These are phyloP conservation scores for Lepidostoma basale DNA, from an alignment of 1,140 invertebrate species.

Conservation along the genomic window DNA sequence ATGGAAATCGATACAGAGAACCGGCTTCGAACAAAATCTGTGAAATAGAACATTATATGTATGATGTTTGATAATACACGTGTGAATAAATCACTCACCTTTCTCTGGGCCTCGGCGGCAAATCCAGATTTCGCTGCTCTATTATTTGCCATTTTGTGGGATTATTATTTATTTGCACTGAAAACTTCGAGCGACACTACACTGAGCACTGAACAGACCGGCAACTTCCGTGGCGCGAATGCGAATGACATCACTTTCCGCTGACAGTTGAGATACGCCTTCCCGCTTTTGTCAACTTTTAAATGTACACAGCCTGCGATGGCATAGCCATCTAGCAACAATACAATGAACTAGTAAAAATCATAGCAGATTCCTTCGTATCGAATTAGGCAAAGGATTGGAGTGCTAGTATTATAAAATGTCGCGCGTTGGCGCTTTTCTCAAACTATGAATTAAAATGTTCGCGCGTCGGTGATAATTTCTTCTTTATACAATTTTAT, in stretches of 20 bases:
- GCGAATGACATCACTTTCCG: constrained; percentile 12
- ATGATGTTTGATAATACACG: too few species aligned
- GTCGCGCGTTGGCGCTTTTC: too few species aligned
- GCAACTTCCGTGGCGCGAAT: constrained; percentile 6
- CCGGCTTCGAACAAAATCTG: constrained; percentile 1
- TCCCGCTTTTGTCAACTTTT: constrained; percentile 17
- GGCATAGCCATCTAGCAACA: background rate
- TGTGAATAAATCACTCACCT: constrained; percentile 63
- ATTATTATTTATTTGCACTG: constrained; percentile 12
- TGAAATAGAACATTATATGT: background rate
- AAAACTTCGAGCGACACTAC: constrained; percentile 12
- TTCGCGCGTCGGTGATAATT: too few species aligned
- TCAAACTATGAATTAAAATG: too few species aligned
- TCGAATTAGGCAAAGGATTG: too few species aligned
- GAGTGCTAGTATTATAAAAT: too few species aligned
- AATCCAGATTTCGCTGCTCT: constrained; percentile 92
- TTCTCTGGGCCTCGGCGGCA: constrained; percentile 90
- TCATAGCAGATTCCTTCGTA: too few species aligned
- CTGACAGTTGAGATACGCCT: constrained; percentile 26
- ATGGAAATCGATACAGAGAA: constrained; percentile 30
- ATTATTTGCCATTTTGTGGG: constrained; percentile 76
- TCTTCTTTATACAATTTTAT: too few species aligned
- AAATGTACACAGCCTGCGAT: constrained; percentile 3
- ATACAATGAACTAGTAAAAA: too few species aligned
- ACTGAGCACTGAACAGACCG: background rate